These are phyloP conservation scores for Himalopsyche kuldschensis DNA, from an alignment of 2,888 invertebrate species.

Conservation along the genomic window DNA sequence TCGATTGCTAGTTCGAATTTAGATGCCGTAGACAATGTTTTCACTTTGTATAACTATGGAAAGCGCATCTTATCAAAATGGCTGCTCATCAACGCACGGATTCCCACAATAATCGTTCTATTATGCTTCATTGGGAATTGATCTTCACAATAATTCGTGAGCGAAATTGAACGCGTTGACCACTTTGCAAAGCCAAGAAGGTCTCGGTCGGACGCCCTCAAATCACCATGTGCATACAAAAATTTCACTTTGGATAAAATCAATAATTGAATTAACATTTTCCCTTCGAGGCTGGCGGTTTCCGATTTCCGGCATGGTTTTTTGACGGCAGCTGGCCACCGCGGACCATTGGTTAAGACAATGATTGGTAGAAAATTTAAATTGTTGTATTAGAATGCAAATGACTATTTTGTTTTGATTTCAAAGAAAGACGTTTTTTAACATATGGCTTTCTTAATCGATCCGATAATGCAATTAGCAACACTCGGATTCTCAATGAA, in stretches of 20 bases:
- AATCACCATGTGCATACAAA: background rate
- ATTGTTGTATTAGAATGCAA: too few species aligned
- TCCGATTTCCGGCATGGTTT: background rate
- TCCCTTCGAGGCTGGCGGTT: background rate
- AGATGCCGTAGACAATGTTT: too few species aligned
- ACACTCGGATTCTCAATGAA: too few species aligned
- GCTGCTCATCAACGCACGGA: background rate
- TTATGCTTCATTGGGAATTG: background rate
- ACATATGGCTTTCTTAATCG: too few species aligned
- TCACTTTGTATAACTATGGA: too few species aligned
- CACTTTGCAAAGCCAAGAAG: background rate
- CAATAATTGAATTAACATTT: background rate
- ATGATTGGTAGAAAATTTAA: background rate
- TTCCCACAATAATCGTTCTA: background rate
- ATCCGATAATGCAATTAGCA: too few species aligned
- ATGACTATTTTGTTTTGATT: too few species aligned
- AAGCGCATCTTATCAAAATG: too few species aligned
- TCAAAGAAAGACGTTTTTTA: too few species aligned
- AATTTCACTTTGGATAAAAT: background rate
- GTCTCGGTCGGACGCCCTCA: background rate
- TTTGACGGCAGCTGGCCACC: background rate
- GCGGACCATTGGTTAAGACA: background rate
- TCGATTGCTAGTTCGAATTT: too few species aligned
- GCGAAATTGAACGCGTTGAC: background rate
- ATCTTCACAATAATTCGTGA: background rate